phyloP scores from a whole-genome alignment of 1,140 invertebrate species.

The Cyclargus thomasi region DNA sequence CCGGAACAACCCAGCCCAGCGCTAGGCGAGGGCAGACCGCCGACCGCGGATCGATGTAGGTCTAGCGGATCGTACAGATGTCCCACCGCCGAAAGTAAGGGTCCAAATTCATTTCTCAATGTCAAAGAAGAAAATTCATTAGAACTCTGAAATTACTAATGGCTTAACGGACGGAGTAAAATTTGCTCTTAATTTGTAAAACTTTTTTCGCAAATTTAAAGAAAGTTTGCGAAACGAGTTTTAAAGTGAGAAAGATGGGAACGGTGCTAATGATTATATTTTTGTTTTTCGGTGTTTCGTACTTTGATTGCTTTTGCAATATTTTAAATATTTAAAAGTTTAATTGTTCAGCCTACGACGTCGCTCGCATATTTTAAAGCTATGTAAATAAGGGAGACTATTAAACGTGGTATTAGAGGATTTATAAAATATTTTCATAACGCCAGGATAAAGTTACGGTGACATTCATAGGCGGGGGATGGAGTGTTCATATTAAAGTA shows the following conservation, averaged over 20 bases:
- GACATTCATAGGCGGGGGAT: constrained; percentile 54
- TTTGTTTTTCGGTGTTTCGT: constrained; percentile 42
- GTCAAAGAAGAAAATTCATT: constrained; percentile 74
- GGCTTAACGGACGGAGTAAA: constrained; percentile 72
- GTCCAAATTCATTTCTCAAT: constrained; percentile 72
- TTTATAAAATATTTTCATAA: constrained; percentile 39
- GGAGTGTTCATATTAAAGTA: constrained; percentile 67
- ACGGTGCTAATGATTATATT: constrained; percentile 65
- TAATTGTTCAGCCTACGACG: background rate
- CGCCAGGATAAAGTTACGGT: constrained; percentile 45
- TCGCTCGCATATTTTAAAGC: background rate
- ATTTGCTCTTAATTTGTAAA: constrained; percentile 74
- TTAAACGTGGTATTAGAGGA: constrained; percentile 28
- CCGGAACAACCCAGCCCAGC: background rate
- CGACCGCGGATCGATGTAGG: constrained; percentile 45
- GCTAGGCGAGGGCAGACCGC: constrained; percentile 11
- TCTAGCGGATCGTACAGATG: constrained; percentile 49
- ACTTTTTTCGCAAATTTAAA: constrained; percentile 69
- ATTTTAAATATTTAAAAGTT: constrained; percentile 1
- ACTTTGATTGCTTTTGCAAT: constrained; percentile 24
- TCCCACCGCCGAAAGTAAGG: constrained; percentile 56
- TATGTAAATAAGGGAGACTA: background rate
- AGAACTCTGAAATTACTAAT: constrained; percentile 75
- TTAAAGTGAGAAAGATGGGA: constrained; percentile 65
- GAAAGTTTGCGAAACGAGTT: constrained; percentile 68